phyloP scores from a whole-genome alignment of 2,888 invertebrate genomes.

The Phorcus lineatus region DNA sequence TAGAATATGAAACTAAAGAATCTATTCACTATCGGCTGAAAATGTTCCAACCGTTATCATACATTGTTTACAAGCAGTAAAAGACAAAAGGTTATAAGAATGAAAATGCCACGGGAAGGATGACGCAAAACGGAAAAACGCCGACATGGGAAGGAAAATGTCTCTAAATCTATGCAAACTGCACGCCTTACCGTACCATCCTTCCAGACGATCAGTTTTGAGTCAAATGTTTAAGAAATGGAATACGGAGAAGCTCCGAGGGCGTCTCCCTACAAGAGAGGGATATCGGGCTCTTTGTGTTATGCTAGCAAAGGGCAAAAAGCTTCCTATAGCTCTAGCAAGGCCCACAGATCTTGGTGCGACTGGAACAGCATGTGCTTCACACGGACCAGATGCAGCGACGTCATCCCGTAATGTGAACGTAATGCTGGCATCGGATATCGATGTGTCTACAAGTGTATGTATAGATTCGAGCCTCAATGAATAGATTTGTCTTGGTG shows the following conservation, averaged over 20 bases:
- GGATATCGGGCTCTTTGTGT: not conserved
- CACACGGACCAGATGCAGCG: not conserved
- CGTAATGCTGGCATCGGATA: not conserved
- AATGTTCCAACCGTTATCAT: too few relatives aligned
- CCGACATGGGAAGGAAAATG: not conserved
- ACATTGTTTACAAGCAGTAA: too few relatives aligned
- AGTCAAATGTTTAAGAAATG: slow-evolving; percentile 9
- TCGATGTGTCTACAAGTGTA: not conserved
- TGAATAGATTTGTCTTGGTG: not conserved
- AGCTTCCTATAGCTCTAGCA: not conserved
- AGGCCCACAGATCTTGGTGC: not conserved
- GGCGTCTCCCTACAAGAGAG: not conserved
- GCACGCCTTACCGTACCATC: slow-evolving; percentile 18
- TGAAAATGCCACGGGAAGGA: too few relatives aligned
- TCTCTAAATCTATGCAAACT: not conserved
- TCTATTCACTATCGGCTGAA: too few relatives aligned
- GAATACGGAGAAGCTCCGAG: not conserved
- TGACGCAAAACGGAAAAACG: too few relatives aligned
- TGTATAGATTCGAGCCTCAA: not conserved
- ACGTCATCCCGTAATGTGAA: not conserved
- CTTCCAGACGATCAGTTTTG: not conserved
- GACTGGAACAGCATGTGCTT: not conserved
- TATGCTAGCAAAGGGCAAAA: slow-evolving; percentile 12
- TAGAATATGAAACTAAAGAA: too few relatives aligned
- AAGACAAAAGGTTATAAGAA: too few relatives aligned